phyloP scores from a whole-genome alignment of 1,140 invertebrate species.

The Zophobas morio region DNA sequence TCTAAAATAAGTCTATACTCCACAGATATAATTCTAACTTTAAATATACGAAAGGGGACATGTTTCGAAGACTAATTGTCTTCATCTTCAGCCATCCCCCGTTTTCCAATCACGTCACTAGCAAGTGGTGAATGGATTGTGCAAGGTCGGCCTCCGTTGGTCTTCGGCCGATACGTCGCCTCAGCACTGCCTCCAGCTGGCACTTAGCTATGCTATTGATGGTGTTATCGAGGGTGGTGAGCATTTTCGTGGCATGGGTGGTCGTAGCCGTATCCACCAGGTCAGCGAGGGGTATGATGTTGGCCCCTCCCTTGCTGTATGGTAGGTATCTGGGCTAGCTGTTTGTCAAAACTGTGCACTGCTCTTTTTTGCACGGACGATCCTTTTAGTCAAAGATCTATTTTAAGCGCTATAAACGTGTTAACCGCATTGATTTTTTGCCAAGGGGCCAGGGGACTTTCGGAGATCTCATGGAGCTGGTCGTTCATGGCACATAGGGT shows the following conservation, averaged over 20 bases:
- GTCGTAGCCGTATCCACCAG: constrained; percentile 52
- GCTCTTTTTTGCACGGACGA: constrained; percentile 48
- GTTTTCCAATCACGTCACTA: too few species aligned
- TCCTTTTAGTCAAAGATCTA: constrained; percentile 62
- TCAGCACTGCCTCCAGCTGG: constrained; percentile 38
- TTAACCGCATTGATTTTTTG: constrained; percentile 65
- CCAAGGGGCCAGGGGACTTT: constrained; percentile 63
- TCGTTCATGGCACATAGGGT: constrained; percentile 38
- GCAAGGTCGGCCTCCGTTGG: too few species aligned
- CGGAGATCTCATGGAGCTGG: too few species aligned
- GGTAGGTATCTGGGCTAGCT: constrained; percentile 57
- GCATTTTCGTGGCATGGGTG: constrained; percentile 59
- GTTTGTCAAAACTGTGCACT: constrained; percentile 50
- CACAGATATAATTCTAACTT: too few species aligned
- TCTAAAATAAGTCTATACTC: too few species aligned
- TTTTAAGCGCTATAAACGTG: constrained; percentile 62
- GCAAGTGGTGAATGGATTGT: too few species aligned
- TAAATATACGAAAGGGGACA: too few species aligned
- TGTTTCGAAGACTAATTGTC: too few species aligned
- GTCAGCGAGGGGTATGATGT: too few species aligned
- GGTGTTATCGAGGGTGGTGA: constrained; percentile 53
- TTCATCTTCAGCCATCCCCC: too few species aligned
- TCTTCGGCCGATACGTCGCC: not conserved
- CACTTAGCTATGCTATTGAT: constrained; percentile 54
- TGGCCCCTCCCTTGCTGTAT: not conserved